Base-by-base conservation (phyloP, 2,888 invertebrate genomes). In the Camptogramma bilineatum region DNA sequence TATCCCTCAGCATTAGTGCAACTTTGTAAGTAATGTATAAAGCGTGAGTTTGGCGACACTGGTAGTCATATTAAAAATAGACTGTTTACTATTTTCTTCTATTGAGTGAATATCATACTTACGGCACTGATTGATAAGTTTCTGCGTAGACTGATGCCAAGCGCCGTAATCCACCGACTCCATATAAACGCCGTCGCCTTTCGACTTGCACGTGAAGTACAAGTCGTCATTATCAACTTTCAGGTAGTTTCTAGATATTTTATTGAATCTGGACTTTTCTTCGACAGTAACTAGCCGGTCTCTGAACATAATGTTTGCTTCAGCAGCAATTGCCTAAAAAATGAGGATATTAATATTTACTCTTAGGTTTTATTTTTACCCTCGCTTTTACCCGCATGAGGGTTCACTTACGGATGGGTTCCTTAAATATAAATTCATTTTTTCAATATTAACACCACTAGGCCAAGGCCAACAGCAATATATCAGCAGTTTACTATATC, bases 291-390 rank as follows among this genome's bases (percentile, higher is more conserved):
- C 94, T 19, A 98, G 88, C 72, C 96, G 94, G 80, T 97, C 97
- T 71, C 95, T 94, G 85, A 98, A 98, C 78, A 96, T 94, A 65
- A 95, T 91, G 62, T 95, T 89, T 0, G 96, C 95, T 94, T 98
- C 98, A 73, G 97, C 95, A 31, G 94, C 89, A 73, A 97, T 92
- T 2, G 96, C 95, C 95, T 97, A 48, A 2, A 55, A 52, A 10
- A 46, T 46, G 0, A 17, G 10, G 17, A 46, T 24, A 24, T 10
- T 44, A 16, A 17, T 51, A 13, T 18, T 47, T 1, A 28, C 7
- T 28, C 8, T 8, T 3, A 28, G n/a, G n/a, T n/a, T n/a, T n/a
- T n/a, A n/a, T n/a, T n/a, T n/a, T n/a, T n/a, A n/a, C n/a, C n/a
- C n/a, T n/a, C n/a, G n/a, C n/a, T n/a, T n/a, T n/a, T n/a, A n/a